phyloP scores from a whole-genome alignment of 2,113 vertebrate genomes.

The Atrichornis clamosus region DNA sequence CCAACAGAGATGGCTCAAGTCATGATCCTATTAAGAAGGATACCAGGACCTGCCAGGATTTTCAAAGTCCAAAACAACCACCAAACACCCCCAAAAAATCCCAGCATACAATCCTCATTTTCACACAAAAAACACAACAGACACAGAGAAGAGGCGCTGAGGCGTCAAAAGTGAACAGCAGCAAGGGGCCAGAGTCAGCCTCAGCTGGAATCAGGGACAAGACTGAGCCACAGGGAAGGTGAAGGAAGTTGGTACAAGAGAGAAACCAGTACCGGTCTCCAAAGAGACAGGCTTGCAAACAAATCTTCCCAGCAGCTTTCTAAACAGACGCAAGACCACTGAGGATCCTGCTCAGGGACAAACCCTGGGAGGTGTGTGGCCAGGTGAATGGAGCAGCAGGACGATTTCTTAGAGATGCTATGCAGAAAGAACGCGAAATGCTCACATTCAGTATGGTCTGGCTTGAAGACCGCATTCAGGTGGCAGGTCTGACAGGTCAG shows the following conservation, averaged over 20 bases:
- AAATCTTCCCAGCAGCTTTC: neutral
- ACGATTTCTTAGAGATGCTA: neutral
- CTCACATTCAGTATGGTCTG: neutral
- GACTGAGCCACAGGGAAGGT: neutral
- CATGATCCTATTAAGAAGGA: neutral
- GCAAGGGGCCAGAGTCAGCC: neutral
- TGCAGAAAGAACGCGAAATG: neutral
- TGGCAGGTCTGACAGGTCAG: neutral
- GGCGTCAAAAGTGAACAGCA: neutral
- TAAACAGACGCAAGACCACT: neutral
- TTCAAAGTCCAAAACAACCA: neutral
- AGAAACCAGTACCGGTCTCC: neutral
- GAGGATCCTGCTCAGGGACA: neutral
- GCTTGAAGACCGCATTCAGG: neutral
- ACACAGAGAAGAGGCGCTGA: neutral
- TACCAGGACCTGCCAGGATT: neutral
- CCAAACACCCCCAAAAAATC: neutral
- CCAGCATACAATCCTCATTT: neutral
- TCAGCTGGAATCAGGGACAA: neutral
- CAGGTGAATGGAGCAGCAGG: neutral
- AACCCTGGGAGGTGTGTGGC: neutral
- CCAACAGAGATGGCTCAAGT: neutral
- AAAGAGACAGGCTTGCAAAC: neutral
- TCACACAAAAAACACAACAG: neutral
- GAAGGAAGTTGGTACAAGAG: neutral